Evolutionary conservation across 2,888 invertebrate species (phyloP), one percentile per base, ranked within the genome.

Genomic region (Epinotia bilunana): DNA sequence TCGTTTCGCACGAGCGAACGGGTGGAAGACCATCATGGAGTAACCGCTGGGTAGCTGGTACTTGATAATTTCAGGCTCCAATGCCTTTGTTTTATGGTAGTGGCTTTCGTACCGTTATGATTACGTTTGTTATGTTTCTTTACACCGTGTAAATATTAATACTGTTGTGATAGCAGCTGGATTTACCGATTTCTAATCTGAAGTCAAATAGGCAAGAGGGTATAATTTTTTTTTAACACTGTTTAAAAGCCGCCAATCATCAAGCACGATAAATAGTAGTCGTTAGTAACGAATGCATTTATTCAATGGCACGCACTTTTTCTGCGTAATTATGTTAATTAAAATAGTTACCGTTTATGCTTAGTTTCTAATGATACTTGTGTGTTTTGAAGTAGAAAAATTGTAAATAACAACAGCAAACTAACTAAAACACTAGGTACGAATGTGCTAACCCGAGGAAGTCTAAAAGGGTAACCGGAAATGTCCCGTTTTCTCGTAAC

Each of bases 41-140:
- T 85, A 87, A 86, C 85, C 84, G 83, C 83, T 83, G 83, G 81
- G 84, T 82, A 82, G 85, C 84, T 86, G 86, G 84, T 88, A 86
- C 84, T 82, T 83, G 80, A 81, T 86, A 82, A 87, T 89, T 91
- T 89, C 89, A 91, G 88, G 89, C 90, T 86, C 86, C 87, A 82
- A 82, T 88, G 89, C 82, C 81, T 85, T 86, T 82, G 86, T 88
- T 88, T 87, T 83, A 87, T 87, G 87, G 88, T 86, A 86, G 86
- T 87, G 90, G 89, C 88, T 88, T 85, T 77, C 79, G 83, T 85
- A 87, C 88, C 83, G 85, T 86, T 87, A 85, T 81, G 79, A 82
- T 83, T 80, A 75, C 75, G 64, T 77, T 79, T 77, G 78, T 71
- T 76, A 77, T 75, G 79, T 78, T 76, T 20, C 60, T 9, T 39